These are phyloP conservation scores for Aphis gossypii DNA, from an alignment of 1,140 invertebrate genomes.

Conservation along the genomic window DNA sequence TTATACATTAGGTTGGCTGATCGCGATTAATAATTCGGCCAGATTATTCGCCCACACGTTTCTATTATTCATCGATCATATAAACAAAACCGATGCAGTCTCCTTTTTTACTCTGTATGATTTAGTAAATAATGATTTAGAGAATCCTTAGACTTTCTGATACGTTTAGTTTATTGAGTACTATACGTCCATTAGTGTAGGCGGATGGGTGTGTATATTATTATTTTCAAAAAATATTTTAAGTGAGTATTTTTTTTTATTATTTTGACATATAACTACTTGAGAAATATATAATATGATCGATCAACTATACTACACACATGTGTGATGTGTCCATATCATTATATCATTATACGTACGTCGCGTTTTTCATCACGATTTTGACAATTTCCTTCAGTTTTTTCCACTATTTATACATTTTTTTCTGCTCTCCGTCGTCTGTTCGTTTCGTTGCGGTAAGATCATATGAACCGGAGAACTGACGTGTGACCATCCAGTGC, in stretches of 20 bases:
- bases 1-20: not conserved
- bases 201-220: not conserved
- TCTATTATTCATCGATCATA: not conserved
- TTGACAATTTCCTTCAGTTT: conserved; percentile 25
- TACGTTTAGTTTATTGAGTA: not conserved
- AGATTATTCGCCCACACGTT: not conserved
- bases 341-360: not conserved
- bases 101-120: not conserved
- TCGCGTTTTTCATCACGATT: conserved; percentile 40
- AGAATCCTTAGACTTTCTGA: not conserved
- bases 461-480: conserved; percentile 57
- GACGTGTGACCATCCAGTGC: conserved; percentile 57
- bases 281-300: not conserved
- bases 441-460: conserved; percentile 55
- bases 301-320: not conserved
- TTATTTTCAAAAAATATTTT: not conserved
- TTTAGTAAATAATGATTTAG: conserved; percentile 18
- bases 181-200: not conserved
- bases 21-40: conserved; percentile 24
- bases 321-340: not conserved
- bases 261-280: not conserved
- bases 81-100: not conserved
- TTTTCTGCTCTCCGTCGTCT: not conserved
- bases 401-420: not conserved
- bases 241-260: not conserved